A percentile compares a stretch with the other conserved stretches of the same genome.
These are phyloP conservation scores for Zeugodacus cucurbitae DNA, from an alignment of 1,140 invertebrate genomes.

Conservation along the genomic window DNA sequence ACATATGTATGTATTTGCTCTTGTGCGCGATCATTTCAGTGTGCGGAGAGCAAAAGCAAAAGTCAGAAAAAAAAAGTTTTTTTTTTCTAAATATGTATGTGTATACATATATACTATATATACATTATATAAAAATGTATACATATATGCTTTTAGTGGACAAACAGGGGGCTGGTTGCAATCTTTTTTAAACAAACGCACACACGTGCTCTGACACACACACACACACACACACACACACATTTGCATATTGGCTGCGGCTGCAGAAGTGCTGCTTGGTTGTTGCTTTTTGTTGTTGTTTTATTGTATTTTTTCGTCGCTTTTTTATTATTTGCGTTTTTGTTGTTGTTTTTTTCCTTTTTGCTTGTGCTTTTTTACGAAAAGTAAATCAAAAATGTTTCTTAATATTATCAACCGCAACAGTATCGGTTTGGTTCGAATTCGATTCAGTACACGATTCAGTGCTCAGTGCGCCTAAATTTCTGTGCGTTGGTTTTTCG, in stretches of 20 bases:
- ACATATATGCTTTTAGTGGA: no score
- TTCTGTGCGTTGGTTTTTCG: background rate
- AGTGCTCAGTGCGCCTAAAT: background rate
- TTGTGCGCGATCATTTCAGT: background rate
- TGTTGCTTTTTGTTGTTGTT: background rate
- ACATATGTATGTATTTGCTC: no score
- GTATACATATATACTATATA: no score
- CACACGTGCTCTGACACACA: background rate
- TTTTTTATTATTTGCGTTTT: background rate
- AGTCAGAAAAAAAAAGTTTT: background rate
- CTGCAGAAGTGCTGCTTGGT: background rate
- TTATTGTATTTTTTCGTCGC: background rate
- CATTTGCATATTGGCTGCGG: background rate
- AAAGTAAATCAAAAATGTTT: slow-evolving; percentile 30
- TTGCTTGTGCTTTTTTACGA: background rate
- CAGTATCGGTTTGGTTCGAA: slow-evolving; percentile 32
- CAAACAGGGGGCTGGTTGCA: background rate
- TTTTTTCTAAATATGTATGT: background rate
- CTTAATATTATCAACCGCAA: slow-evolving; percentile 26
- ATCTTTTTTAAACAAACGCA: background rate
- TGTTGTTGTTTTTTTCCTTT: background rate
- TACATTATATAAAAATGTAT: background rate
- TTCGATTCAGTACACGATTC: slow-evolving; percentile 11
- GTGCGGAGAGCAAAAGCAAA: background rate
- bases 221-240: background rate